Percentiles rank a stretch among this genome's conserved stretches.
phyloP scores from a whole-genome alignment of 1,140 invertebrate species.

The Phymorhynchus buccinoides region DNA sequence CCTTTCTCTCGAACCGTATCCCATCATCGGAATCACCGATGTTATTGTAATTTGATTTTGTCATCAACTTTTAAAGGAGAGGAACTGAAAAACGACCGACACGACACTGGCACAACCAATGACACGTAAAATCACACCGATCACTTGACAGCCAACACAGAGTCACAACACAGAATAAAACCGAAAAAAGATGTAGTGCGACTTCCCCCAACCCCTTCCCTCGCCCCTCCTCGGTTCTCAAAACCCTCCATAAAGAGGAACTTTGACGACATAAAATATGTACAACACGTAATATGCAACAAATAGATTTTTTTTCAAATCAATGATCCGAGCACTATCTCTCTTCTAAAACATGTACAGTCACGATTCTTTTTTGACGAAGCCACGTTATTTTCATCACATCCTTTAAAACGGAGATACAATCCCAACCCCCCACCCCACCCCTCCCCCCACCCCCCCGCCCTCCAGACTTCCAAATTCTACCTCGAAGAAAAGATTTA shows the following conservation, averaged over 20 bases:
- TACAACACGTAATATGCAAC: not conserved
- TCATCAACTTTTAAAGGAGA: too few species aligned
- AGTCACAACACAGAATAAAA: conserved; percentile 7
- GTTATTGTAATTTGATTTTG: too few species aligned
- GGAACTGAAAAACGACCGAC: not conserved
- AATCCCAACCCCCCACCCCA: too few species aligned
- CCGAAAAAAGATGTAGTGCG: not conserved
- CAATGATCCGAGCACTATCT: too few species aligned
- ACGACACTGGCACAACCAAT: not conserved
- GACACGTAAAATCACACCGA: not conserved
- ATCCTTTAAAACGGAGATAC: not conserved
- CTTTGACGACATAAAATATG: not conserved
- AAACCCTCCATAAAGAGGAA: not conserved
- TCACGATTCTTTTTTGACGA: not conserved
- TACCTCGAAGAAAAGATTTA: too few species aligned
- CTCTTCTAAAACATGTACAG: not conserved
- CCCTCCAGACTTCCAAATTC: too few species aligned
- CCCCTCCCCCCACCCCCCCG: too few species aligned
- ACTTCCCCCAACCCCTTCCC: not conserved
- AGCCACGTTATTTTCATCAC: not conserved
- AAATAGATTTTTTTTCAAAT: too few species aligned
- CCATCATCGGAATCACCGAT: not conserved
- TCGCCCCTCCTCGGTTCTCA: not conserved
- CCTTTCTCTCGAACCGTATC: not conserved
- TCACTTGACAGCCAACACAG: not conserved